Conservation (phyloP, 2,113 vertebrate species). For the Ahaetulla prasina region DNA sequence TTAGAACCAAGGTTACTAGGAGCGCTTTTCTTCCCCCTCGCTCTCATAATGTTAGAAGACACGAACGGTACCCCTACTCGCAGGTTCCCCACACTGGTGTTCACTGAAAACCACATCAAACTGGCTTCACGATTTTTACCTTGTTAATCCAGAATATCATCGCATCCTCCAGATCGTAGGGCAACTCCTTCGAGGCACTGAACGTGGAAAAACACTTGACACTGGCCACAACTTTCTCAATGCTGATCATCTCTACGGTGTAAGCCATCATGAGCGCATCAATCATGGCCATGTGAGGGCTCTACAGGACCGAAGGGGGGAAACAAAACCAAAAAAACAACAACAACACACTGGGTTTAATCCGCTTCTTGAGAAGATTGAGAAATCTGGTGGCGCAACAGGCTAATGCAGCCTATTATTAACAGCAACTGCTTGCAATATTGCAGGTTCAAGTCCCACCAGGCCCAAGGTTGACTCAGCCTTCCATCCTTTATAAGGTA, state of each 20-base stretch:
- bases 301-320: conserved; percentile 61
- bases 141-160: conserved; percentile 99
- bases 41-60: not conserved
- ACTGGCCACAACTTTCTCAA: conserved; percentile 93
- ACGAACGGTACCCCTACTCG: not conserved
- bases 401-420: no score
- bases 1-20: not conserved
- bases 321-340: not conserved
- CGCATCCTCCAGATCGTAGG: conserved; percentile 95
- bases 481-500: no score
- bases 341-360: not conserved
- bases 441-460: no score
- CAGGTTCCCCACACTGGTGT: not conserved
- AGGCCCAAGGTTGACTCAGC: no score
- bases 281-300: conserved; percentile 95
- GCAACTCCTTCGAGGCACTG: conserved; percentile 96
- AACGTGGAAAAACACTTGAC: conserved; percentile 97
- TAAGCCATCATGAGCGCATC: conserved; percentile 98
- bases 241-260: conserved; percentile 99
- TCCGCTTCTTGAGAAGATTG: not conserved
- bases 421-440: no score
- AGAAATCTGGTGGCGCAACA: no score
- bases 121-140: conserved; percentile 63
- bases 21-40: not conserved
- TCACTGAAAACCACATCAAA: no score